Base-by-base conservation (phyloP, 2,113 vertebrate genomes). In the Bombycilla garrulus region DNA sequence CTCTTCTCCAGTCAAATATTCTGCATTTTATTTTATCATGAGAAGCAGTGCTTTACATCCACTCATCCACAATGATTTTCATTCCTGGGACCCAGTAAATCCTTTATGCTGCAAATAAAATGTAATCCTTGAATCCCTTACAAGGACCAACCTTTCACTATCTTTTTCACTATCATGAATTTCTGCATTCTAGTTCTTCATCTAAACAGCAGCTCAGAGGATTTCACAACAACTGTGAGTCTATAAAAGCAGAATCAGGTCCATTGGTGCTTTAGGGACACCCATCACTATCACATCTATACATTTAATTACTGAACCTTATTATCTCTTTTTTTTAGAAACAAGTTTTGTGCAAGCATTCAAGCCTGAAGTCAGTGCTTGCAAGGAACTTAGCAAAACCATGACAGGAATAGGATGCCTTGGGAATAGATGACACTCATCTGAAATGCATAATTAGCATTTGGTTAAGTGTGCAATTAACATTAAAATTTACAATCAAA, bases 401-500 rank as follows among this genome's bases (percentile, higher is more conserved):
- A 51, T 44, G 81, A 90, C 80, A 67, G 72, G 67, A 95, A 92
- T 26, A 33, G 44, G 64, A 93, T 91, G 94, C 51, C 72, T 78
- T 29, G 93, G 96, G 84, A 96, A 86, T 81, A 90, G 71, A 94
- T 70, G 42, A 90, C 51, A 87, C 93, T 95, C 86, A 85, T 95
- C 78, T 83, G 86, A 97, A 96, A 92, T 71, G 82, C 81, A 54
- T 92, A 86, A 97, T 96, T 92, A 91, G 90, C 88, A 93, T 79
- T 70, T 53, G 65, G 66, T 79, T 71, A 94, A 95, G 93, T 92
- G 61, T 57, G 95, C 92, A 97, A 97, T 97, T 96, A 95, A 72
- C 93, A 88, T 97, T 93, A 87, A 94, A 95, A 95, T 86, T 95
- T 91, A 86, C 90, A 86, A 93, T 92, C 81, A 93, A 97, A 72